Evolutionary conservation across 2,113 vertebrate species (phyloP).

Genomic region (Pedetes capensis): DNA sequence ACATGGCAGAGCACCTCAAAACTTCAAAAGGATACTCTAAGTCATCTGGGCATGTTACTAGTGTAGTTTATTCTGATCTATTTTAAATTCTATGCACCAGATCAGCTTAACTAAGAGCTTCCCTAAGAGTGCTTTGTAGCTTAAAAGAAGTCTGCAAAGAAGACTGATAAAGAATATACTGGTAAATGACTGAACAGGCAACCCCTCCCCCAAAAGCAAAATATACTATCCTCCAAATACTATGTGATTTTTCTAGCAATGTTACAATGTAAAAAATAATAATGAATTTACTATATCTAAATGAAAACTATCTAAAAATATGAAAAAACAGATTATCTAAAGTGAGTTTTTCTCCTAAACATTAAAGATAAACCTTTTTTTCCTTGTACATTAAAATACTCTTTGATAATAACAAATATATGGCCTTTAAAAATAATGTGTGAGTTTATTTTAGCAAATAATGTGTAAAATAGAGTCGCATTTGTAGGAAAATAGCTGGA

Average conservation of each 20-base stretch:
- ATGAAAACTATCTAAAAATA: too few species aligned
- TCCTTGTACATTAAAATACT: not conserved
- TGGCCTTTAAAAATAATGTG: not conserved
- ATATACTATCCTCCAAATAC: not conserved
- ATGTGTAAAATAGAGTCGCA: not conserved
- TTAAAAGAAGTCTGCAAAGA: not conserved
- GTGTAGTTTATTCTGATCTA: too few species aligned
- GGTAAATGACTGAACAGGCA: not conserved
- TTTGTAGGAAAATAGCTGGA: too few species aligned
- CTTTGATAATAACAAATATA: not conserved
- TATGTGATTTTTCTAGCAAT: too few species aligned
- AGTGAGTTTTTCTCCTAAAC: too few species aligned
- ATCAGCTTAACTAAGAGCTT: not conserved
- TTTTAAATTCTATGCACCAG: not conserved
- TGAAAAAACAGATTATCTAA: too few species aligned
- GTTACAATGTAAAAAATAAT: too few species aligned
- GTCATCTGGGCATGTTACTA: not conserved
- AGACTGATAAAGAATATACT: not conserved
- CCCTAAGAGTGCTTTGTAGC: too few species aligned
- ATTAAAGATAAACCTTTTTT: too few species aligned
- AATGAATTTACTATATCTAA: too few species aligned
- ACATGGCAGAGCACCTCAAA: not conserved
- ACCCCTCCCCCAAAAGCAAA: not conserved
- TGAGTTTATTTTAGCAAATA: not conserved
- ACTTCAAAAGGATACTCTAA: accelerated